Percentiles rank a stretch among this genome's conserved stretches.
phyloP scores from a whole-genome alignment of 2,113 vertebrate genomes.

The Beaufortia kweichowensis region DNA sequence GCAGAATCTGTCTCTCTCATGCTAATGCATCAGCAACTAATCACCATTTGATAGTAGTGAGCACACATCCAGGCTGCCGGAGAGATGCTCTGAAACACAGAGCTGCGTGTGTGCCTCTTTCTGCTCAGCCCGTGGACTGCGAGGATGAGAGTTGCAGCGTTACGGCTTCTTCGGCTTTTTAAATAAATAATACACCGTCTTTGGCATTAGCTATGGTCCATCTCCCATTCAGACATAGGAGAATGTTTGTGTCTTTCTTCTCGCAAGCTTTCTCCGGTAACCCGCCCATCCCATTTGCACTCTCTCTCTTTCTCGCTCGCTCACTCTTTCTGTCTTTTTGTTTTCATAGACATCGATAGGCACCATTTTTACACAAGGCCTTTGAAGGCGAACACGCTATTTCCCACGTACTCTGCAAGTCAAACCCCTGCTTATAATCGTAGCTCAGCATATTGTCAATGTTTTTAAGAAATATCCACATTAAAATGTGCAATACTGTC shows the following conservation, averaged over 20 bases:
- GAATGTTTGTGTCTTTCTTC: slow-evolving; percentile 4
- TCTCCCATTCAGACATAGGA: slow-evolving; percentile 64
- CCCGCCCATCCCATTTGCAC: slow-evolving; percentile 51
- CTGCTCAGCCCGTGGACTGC: slow-evolving; percentile 61
- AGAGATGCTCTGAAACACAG: slow-evolving; percentile 45
- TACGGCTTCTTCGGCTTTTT: slow-evolving; percentile 68
- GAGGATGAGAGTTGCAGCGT: slow-evolving; percentile 63
- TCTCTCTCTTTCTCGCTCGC: slow-evolving; percentile 55
- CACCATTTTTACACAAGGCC: neutral
- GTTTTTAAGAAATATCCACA: neutral
- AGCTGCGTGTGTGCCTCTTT: slow-evolving; percentile 45
- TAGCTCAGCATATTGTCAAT: neutral
- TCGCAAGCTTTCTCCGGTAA: slow-evolving; percentile 45
- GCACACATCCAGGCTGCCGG: slow-evolving; percentile 64
- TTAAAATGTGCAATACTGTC: neutral
- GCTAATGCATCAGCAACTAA: slow-evolving; percentile 65
- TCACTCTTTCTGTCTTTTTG: slow-evolving; percentile 5
- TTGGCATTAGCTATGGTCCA: slow-evolving; percentile 73
- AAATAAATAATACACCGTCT: slow-evolving; percentile 78
- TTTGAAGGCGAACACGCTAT: slow-evolving; percentile 11
- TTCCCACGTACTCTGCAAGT: neutral
- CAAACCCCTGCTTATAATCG: neutral
- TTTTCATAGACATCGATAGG: slow-evolving; percentile 11
- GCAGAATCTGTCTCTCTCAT: slow-evolving; percentile 61
- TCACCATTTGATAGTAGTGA: slow-evolving; percentile 73